Evolutionary conservation across 2,888 invertebrate genomes (phyloP), one percentile per base, ranked within the genome.

Genomic region (Pachydiplax longipennis): DNA sequence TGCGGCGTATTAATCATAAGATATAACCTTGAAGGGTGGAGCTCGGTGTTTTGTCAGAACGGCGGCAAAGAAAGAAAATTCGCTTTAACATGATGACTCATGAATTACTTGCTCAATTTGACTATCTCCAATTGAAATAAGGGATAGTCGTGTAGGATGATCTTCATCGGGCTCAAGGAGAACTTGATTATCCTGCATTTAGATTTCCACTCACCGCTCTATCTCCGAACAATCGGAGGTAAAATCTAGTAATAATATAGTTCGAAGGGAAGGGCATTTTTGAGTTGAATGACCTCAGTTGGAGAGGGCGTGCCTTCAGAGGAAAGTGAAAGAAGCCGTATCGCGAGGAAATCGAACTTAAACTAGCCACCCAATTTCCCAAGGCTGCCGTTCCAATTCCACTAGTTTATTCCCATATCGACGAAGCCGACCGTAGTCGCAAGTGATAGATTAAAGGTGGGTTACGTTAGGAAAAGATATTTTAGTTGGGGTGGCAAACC

Each of bases 321-420:
- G 35, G 18, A 31, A 58, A 65, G 87, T 87, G 61, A 65, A 65
- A 65, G 87, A 65, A 61, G 37, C 61, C 18, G 15, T 13, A 61
- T 35, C 61, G 37, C n/a, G 37, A 37, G 58, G 87, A 87, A 87
- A 87, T 58, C 58, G 87, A 31, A n/a, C 3, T 6, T 58, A 83
- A 61, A 37, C 58, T 35, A 61, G 53, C 31, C 87, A 87, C 87
- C 87, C 87, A 87, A 61, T 87, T 37, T 12, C 22, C 87, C 87
- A 61, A 87, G 40, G 87, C 65, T 65, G 53, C 53, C 53, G 87
- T 40, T 87, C 87, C 87, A 87, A 87, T 87, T 87, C 87, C 87
- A 65, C n/a, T 61, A 8, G 87, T 18, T 83, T 83, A 83, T 83
- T 83, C 83, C 87, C 87, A 40, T 65, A 87, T 61, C 87, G 4